A percentile compares a stretch with the other conserved stretches of the same genome.
phyloP scores from a whole-genome alignment of 2,888 invertebrate genomes.

The Trachelus troglodyta region DNA sequence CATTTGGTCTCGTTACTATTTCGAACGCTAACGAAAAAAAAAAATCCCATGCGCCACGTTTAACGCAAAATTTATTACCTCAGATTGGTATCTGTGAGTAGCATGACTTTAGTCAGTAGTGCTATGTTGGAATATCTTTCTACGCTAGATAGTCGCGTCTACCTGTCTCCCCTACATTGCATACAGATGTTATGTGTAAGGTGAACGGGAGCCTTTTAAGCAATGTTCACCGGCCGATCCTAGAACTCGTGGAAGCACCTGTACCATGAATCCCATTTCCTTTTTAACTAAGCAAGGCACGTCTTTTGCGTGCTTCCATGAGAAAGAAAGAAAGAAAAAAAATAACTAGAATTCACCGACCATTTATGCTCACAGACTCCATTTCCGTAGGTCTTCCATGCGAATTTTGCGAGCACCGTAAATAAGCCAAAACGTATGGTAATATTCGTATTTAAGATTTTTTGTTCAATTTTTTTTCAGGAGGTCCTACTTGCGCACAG shows the following conservation, averaged over 20 bases:
- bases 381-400: background rate
- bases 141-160: no score
- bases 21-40: background rate
- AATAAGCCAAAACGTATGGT: background rate
- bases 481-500: constrained; percentile 57
- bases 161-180: background rate
- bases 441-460: background rate
- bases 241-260: background rate
- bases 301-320: background rate
- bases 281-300: constrained; percentile 1
- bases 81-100: background rate
- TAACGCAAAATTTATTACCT: background rate
- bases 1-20: background rate
- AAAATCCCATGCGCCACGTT: background rate
- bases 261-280: background rate
- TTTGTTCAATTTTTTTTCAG: constrained; percentile 39
- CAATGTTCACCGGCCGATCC: background rate
- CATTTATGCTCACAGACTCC: background rate
- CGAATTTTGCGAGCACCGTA: background rate
- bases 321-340: background rate
- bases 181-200: constrained; percentile 9
- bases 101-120: background rate
- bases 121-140: background rate
- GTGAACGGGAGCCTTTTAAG: constrained; percentile 1
- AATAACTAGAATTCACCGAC: background rate